Base-by-base conservation (phyloP, 2,797 vertebrate genomes). In the Microcaecilia unicolor region DNA sequence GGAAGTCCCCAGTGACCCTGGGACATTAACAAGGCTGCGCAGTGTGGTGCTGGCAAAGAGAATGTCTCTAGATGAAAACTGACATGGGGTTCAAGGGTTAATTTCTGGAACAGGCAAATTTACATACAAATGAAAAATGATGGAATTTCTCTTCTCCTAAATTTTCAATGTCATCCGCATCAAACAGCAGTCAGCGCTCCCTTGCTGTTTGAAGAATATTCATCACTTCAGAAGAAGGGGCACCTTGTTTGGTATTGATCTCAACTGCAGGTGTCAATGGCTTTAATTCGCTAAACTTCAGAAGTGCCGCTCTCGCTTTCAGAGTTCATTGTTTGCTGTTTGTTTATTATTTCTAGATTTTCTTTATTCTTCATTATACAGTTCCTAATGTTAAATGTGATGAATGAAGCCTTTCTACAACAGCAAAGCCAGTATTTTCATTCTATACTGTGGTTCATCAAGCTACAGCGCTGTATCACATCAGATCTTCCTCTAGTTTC, bases 91-190 rank as follows among this genome's bases (percentile, higher is more conserved):
- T 91, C 86, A 88, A 74, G 87, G 93, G 95, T 98, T 98, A 98
- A 98, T 97, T 97, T 94, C 91, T 92, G 91, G 86, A 98, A 94
- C 89, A 80, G 87, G 52, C 63, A 1, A 82, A 97, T 97, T 97
- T 97, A 90, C 93, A 98, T 98, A 96, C 92, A 97, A 98, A 97
- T 98, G 93, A 90, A 87, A 93, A 94, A 92, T 87, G 91, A 91
- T 88, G 85, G 88, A 89, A 91, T 90, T 88, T 89, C 87, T 85
- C 85, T 88, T 90, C 85, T 87, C 80, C 63, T 74, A 92, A 89
- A 94, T 90, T 93, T 93, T 95, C 92, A 97, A 89, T 95, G 92
- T 97, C 92, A 91, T 87, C 83, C 72, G 83, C 87, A 87, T 88
- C 87, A 87, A 90, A 87, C 84, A 62, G 67, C 74, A 84, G 81